These are phyloP conservation scores for Nothobranchius furzeri DNA, from an alignment of 2,113 vertebrate genomes.

Conservation along the genomic window DNA sequence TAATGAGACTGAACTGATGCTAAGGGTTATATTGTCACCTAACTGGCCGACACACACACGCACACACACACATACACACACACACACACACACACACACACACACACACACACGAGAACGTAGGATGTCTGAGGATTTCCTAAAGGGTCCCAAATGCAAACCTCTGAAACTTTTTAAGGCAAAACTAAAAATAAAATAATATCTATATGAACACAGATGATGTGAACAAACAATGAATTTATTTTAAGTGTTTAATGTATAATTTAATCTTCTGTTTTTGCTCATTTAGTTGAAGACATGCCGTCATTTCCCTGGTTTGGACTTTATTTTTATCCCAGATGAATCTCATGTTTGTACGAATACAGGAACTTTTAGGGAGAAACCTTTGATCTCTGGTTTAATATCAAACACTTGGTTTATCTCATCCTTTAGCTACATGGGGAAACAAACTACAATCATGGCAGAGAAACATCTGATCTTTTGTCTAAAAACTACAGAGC, in stretches of 20 bases:
- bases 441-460: not conserved
- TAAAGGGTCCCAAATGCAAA: not conserved
- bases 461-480: not conserved
- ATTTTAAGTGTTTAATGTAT: not conserved
- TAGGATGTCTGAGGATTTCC: not conserved
- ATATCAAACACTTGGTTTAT: no score
- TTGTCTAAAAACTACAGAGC: no score
- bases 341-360: no score
- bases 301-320: no score
- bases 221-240: not conserved
- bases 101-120: not conserved
- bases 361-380: no score
- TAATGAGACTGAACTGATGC: constrained; percentile 45
- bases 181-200: no score
- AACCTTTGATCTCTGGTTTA: no score
- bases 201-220: not conserved
- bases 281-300: no score
- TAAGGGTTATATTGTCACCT: constrained; percentile 34
- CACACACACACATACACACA: not conserved
- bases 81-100: not conserved
- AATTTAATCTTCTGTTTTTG: not conserved
- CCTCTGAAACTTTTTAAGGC: no score
- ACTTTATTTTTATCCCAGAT: no score
- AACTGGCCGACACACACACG: constrained; percentile 18
- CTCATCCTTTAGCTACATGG: no score